Evolutionary conservation across 2,113 vertebrate genomes (phyloP), one percentile per base, ranked within the genome.

Genomic region (Myanophis thanlyinensis): DNA sequence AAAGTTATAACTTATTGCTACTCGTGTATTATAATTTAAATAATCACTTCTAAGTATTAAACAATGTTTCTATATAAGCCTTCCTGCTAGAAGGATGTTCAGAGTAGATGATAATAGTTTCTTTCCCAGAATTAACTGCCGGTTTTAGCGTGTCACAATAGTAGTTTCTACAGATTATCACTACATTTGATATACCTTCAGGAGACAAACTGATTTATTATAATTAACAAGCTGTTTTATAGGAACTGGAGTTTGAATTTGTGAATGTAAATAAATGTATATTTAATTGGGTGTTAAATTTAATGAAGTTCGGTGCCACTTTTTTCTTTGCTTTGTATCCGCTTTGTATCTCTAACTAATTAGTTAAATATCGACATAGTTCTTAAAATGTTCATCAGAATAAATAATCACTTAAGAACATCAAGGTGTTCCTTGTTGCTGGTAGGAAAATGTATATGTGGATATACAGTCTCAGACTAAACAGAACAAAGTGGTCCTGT

Each of bases 341-440:
- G 92, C 91, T 93, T 89, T 89, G 91, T 91, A 62, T 93, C 4
- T 5, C 59, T 94, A 44, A 80, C 35, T 44, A 44, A 80, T 80
- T 35, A 80, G 20, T 96, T 95, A 97, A 97, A 96, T 95, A 96
- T 93, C 96, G 89, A 73, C 93, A 8, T 97, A 94, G 96, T 94
- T 96, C 96, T 97, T 95, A 91, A 96, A 96, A 56, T 96, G 95
- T 97, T 97, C 97, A 95, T 94, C 67, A 9, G 91, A 92, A 95
- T 92, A 89, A 30, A 0, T 94, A 85, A 95, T 95, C 93, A 95
- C 96, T 96, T 96, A 94, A 80, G 35, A 80, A 97, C 97, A 96
- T 94, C 94, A 96, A 97, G 96, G 96, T 97, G 95, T 96, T 96
- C 88, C 6, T 54, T 89, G 95, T 89, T 94, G 91, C n/a, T 49